Conservation (phyloP, 2,797 vertebrate species). For the Danio choprae region DNA sequence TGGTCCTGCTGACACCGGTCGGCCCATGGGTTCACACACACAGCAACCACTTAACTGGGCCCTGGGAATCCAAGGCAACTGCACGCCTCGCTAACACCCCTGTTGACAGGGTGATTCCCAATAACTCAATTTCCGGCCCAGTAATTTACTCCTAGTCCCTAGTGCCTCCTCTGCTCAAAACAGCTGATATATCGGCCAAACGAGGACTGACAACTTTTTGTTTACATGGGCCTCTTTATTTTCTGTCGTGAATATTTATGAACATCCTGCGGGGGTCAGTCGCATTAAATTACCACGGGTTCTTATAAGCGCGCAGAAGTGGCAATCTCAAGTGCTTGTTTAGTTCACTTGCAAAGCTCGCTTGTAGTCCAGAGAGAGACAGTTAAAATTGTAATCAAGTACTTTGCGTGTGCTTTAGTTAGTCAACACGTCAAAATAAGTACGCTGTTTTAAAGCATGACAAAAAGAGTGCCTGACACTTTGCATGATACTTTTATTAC, state of each 20-base stretch:
- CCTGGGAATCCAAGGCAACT: constrained; percentile 66
- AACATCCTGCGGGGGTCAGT: constrained; percentile 5
- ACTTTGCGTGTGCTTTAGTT: no score
- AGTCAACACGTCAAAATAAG: no score
- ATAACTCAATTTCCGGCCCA: constrained; percentile 63
- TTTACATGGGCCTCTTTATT: constrained; percentile 50
- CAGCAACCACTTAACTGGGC: constrained; percentile 65
- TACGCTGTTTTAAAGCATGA: no score
- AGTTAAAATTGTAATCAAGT: no score
- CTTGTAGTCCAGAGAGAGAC: neutral
- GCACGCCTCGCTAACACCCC: constrained; percentile 63
- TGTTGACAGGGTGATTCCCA: constrained; percentile 65
- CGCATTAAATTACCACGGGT: neutral
- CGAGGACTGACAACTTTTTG: constrained; percentile 55
- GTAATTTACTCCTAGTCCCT: constrained; percentile 67
- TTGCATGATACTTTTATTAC: no score
- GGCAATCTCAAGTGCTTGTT: constrained; percentile 19
- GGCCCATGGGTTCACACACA: constrained; percentile 59
- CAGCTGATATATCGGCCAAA: constrained; percentile 55
- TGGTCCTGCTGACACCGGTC: constrained; percentile 62
- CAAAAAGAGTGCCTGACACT: no score
- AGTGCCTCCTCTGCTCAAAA: constrained; percentile 53
- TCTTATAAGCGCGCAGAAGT: neutral
- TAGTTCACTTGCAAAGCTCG: neutral
- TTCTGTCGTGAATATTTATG: constrained; percentile 18